Evolutionary conservation across 2,113 vertebrate species (phyloP).

Genomic region (Bufo gargarizans): DNA sequence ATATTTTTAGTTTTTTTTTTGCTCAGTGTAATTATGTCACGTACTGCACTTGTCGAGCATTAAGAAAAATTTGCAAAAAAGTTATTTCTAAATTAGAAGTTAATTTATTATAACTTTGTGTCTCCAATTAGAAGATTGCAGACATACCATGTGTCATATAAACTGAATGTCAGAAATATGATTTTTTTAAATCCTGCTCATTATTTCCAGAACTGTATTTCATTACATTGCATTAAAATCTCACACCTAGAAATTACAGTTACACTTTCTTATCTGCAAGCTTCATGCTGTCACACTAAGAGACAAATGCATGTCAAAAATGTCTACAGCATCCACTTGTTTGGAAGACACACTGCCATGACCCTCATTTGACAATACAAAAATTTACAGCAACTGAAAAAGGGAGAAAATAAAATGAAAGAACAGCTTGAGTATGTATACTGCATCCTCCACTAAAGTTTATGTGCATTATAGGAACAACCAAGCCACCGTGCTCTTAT

Average conservation of each 20-base stretch:
- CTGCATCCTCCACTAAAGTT: not conserved
- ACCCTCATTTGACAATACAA: not conserved
- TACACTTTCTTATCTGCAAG: not conserved
- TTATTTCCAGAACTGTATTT: slow-evolving; percentile 1
- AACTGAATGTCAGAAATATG: not conserved
- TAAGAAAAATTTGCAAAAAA: not conserved
- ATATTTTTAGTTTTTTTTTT: too few species aligned
- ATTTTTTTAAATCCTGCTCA: not conserved
- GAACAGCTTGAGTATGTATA: not conserved
- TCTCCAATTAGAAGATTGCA: not conserved
- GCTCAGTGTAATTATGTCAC: not conserved
- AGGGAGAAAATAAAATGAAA: not conserved
- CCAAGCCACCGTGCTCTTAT: not conserved
- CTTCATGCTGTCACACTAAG: not conserved
- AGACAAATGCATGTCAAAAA: not conserved
- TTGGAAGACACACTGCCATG: not conserved
- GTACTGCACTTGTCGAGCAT: not conserved
- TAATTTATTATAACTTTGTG: not conserved
- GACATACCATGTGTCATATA: not conserved
- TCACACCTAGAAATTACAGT: not conserved
- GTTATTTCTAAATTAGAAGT: not conserved
- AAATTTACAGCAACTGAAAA: not conserved
- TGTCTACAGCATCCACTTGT: not conserved
- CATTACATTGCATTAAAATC: not conserved
- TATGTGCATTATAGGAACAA: not conserved